Conservation (phyloP, 1,140 invertebrate genomes). For the Cotesia chilonis region DNA sequence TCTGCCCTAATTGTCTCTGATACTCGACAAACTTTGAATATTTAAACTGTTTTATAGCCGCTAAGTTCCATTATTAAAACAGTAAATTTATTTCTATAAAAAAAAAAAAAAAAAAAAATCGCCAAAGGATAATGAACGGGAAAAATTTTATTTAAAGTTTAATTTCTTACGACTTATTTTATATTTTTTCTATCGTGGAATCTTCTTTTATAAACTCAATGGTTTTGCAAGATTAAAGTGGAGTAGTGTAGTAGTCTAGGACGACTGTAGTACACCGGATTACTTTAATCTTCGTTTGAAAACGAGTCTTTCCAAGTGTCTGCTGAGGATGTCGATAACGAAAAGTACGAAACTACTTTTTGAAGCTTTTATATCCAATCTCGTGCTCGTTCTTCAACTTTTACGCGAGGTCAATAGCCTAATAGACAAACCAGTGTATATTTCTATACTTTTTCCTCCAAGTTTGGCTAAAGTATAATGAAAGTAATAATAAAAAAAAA, state of each 20-base stretch:
- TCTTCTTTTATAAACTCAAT: too few species aligned
- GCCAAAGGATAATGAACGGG: too few species aligned
- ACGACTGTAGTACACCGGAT: constrained; percentile 14
- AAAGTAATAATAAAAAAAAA: neutral
- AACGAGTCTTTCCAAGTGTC: neutral
- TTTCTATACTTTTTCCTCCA: neutral
- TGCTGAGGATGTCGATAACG: constrained; percentile 30
- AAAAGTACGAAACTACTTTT: constrained; percentile 31
- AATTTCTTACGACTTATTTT: too few species aligned
- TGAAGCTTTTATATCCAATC: constrained; percentile 32
- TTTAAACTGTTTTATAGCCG: constrained; percentile 3
- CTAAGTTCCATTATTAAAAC: constrained; percentile 3
- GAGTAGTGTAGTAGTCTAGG: too few species aligned
- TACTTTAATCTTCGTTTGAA: constrained; percentile 27
- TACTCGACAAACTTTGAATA: constrained; percentile 23
- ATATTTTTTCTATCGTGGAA: too few species aligned
- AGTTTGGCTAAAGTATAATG: neutral
- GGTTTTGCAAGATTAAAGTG: too few species aligned
- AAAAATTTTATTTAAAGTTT: too few species aligned
- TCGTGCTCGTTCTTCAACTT: constrained; percentile 28
- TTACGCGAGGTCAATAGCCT: constrained; percentile 25
- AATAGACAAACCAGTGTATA: constrained; percentile 13
- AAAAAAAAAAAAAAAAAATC: too few species aligned
- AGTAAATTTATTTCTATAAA: too few species aligned
- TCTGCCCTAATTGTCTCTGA: neutral